Evolutionary conservation across 2,888 invertebrate species (phyloP), one percentile per base, ranked within the genome.

Genomic region (Andrena haemorrhoa): DNA sequence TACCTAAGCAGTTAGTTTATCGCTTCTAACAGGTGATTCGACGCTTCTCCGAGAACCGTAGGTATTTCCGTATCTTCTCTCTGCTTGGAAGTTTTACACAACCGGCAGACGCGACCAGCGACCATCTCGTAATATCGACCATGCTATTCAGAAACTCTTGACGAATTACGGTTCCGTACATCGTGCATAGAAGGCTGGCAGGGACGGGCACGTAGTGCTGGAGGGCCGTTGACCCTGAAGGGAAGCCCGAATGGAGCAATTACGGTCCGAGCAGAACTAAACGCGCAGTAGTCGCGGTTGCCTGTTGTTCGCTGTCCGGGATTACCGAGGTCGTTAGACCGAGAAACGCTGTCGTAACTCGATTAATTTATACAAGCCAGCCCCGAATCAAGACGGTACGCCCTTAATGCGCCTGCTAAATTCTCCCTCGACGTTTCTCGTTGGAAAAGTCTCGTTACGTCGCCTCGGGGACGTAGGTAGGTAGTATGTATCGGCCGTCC

Each of bases 261-360:
- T 56, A 76, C 63, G 47, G 16, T 33, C n/a, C 56, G 26, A 58
- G 51, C 16, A 51, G 60, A 61, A 66, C 49, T 61, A 71, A 75
- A 75, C 75, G 75, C 70, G 61, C 16, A 23, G 23, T 49, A 29
- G 53, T 10, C 16, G 49, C 12, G 53, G 51, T 70, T 31, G 71
- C 61, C 60, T 60, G 64, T 51, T 33, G 26, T 66, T 66, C 58
- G 47, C 29, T 23, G 77, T 49, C 49, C 35, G 41, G 58, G 65
- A 60, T 77, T 65, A 60, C 58, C 64, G 29, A 35, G 75, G 75
- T 77, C 75, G 77, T 77, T 77, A 60, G 23, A 49, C 75, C n/a
- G 60, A 65, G 58, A 26, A 60, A 53, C 16, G 23, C 10, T 68
- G 53, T 68, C 63, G 68, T 33, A 63, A 78, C 53, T 63, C 76